phyloP scores from a whole-genome alignment of 1,140 invertebrate species.

The Nylanderia fulva region DNA sequence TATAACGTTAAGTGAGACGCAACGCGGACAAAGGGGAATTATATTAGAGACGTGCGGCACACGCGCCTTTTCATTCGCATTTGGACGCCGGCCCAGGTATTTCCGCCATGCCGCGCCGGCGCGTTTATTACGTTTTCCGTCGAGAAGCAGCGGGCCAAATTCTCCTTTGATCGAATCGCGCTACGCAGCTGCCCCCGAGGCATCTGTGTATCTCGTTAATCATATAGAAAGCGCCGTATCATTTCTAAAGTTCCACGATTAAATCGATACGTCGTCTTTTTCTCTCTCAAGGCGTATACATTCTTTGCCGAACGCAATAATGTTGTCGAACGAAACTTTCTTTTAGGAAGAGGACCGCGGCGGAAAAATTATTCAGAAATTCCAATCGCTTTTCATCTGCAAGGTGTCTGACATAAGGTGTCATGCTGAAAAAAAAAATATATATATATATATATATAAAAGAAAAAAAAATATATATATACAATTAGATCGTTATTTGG shows the following conservation, averaged over 20 bases:
- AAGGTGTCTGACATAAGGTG: too few relatives aligned
- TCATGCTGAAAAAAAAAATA: too few relatives aligned
- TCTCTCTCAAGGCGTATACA: not conserved
- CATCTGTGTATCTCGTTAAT: slow-evolving; percentile 23
- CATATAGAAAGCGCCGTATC: not conserved
- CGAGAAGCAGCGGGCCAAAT: slow-evolving; percentile 18
- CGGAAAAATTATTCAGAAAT: not conserved
- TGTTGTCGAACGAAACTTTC: too few relatives aligned
- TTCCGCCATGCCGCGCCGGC: slow-evolving; percentile 53
- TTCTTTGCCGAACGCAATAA: too few relatives aligned
- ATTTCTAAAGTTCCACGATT: slow-evolving; percentile 14
- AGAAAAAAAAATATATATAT: too few relatives aligned
- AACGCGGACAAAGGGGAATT: slow-evolving; percentile 35
- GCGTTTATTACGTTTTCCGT: slow-evolving; percentile 36
- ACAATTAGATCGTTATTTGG: too few relatives aligned
- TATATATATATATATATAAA: too few relatives aligned
- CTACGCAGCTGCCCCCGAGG: not conserved
- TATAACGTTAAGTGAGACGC: slow-evolving; percentile 27
- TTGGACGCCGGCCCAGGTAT: slow-evolving; percentile 56
- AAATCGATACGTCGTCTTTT: not conserved
- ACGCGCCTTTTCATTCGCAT: slow-evolving; percentile 45
- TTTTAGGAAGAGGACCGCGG: too few relatives aligned
- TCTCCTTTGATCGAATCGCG: slow-evolving; percentile 20
- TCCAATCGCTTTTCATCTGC: not conserved
- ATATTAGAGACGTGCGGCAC: slow-evolving; percentile 9